These are phyloP conservation scores for Peromyscus maniculatus DNA, from an alignment of 2,113 vertebrate species.

Conservation along the genomic window DNA sequence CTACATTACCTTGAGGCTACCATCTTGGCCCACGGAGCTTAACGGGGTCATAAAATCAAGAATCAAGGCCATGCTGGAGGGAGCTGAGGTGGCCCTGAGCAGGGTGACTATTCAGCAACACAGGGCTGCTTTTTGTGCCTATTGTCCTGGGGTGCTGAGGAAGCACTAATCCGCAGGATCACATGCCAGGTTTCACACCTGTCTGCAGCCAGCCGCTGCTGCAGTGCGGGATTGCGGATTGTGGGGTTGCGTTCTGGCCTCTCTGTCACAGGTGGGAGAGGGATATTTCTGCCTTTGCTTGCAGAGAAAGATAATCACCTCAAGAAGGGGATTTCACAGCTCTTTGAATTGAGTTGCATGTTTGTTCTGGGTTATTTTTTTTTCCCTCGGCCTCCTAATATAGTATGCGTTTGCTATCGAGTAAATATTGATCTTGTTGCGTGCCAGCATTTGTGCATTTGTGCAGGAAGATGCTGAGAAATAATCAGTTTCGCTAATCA, in stretches of 20 bases:
- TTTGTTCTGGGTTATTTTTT: constrained; percentile 80
- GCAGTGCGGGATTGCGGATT: too few species aligned
- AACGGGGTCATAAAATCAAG: neutral
- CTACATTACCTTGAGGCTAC: neutral
- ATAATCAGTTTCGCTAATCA: constrained; percentile 52
- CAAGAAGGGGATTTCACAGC: constrained; percentile 69
- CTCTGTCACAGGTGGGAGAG: neutral
- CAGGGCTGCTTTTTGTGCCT: neutral
- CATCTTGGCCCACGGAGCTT: neutral
- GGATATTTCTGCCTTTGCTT: constrained; percentile 39
- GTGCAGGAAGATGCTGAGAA: constrained; percentile 51
- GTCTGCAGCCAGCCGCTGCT: neutral
- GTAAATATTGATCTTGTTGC: constrained; percentile 72
- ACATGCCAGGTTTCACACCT: neutral
- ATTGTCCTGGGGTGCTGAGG: constrained; percentile 10
- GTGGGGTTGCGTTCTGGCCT: neutral
- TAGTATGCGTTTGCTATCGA: constrained; percentile 79
- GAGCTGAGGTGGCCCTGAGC: neutral
- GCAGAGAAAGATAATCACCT: constrained; percentile 64
- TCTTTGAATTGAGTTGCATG: constrained; percentile 81
- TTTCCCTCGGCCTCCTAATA: constrained; percentile 83
- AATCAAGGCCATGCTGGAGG: neutral
- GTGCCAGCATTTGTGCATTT: constrained; percentile 72
- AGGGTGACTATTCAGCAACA: neutral
- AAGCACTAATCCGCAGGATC: neutral